Base-by-base conservation (phyloP, 2,888 invertebrate species). In the Andricus quercusramuli region DNA sequence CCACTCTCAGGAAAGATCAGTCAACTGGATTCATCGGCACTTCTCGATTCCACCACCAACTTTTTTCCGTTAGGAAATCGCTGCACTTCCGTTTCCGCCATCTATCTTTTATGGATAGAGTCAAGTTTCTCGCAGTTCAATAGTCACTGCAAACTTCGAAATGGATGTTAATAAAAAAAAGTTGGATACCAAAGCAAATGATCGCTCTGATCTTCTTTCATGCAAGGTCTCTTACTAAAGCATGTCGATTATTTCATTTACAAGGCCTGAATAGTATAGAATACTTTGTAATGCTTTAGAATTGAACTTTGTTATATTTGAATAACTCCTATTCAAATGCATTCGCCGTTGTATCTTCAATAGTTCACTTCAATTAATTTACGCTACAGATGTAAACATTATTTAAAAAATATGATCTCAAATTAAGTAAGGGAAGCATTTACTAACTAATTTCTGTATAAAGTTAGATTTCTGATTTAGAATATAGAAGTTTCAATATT, bases 31-130 rank as follows among this genome's bases (percentile, higher is more conserved):
- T 83, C 59, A 77, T 70, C 78, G 62, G 79, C 79, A 78, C 82
- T 79, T 82, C 80, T 82, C 80, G 77, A 79, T 79, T 66, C 29
- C 59, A 79, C 64, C 66, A 77, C 64, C 15, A 78, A 62, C 78
- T n/a, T 78, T 76, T 67, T n/a, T 65, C 8, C 17, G n/a, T 44
- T n/a, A 76, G 51, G 62, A 51, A 59, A 51, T 56, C n/a, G 17
- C 51, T 68, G 17, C 68, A 70, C 51, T 77, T 80, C 70, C 41
- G 25, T 25, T 77, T 56, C n/a, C 29, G 29, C 25, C 15, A 76
- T 56, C 9, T 59, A 32, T 20, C 20, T 66, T n/a, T 22, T 20
- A 9, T 29, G 13, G 2, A 25, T 15, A 2, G 22, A 59, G 22
- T 59, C 22, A 15, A 62, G 15, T 62, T 25, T 15, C 25, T 62